Percentiles rank a stretch among this genome's conserved stretches.
Evolutionary conservation across 2,888 invertebrate species (phyloP).

Genomic region (Lasioglossum vierecki): DNA sequence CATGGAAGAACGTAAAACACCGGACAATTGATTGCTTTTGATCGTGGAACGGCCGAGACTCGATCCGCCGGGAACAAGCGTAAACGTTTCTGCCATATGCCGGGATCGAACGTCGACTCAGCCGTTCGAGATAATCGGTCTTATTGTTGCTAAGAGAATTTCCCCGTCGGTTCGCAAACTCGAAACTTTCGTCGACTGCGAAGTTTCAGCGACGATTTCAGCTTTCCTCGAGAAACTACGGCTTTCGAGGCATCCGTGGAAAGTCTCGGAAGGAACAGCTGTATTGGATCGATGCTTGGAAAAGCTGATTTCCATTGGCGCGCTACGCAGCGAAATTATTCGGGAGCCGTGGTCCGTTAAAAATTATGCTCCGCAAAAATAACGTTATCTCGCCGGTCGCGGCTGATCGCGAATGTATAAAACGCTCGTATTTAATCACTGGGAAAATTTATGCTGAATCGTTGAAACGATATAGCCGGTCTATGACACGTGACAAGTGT

Average conservation of each 20-base stretch:
- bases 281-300: conserved; percentile 20
- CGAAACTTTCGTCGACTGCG: conserved; percentile 52
- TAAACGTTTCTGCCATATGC: conserved; percentile 31
- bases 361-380: neutral
- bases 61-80: conserved; percentile 2
- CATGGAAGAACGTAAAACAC: neutral
- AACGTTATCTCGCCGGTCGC: neutral
- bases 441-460: neutral
- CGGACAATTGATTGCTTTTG: neutral
- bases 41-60: neutral
- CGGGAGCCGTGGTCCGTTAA: too few species aligned
- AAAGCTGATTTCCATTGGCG: conserved; percentile 3
- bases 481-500: neutral
- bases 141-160: conserved; percentile 63
- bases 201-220: conserved; percentile 49
- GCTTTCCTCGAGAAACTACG: conserved; percentile 7
- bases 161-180: conserved; percentile 35
- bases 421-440: neutral
- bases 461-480: neutral
- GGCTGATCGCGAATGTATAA: neutral
- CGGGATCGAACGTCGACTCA: conserved; percentile 32
- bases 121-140: conserved; percentile 60
- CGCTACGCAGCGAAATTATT: neutral
- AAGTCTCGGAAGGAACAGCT: conserved; percentile 55
- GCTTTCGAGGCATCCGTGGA: conserved; percentile 32